Percentiles rank a stretch among this genome's conserved stretches.
These are phyloP conservation scores for Schizothorax lantsangensis DNA, from an alignment of 2,797 vertebrate species.

Conservation along the genomic window DNA sequence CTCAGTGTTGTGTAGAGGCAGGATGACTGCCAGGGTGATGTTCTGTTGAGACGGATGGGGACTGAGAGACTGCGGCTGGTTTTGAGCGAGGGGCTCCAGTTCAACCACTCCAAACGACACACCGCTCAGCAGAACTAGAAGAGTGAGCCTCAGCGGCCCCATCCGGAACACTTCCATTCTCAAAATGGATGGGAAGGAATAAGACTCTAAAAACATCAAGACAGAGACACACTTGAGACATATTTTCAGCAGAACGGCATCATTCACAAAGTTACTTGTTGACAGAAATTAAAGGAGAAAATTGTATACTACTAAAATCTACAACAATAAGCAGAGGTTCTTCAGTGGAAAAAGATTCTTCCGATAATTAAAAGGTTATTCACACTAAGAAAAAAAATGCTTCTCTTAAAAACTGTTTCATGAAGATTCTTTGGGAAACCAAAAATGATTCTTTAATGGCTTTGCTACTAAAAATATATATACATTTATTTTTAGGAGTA, in stretches of 20 bases:
- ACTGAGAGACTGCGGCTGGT: conserved; percentile 18
- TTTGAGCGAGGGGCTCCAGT: conserved; percentile 41
- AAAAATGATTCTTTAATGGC: not conserved
- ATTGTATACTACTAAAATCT: not conserved
- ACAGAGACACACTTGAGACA: conserved; percentile 25
- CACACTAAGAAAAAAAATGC: not conserved
- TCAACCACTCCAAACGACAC: conserved; percentile 52
- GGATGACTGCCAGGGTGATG: conserved; percentile 85
- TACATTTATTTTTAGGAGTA: too few relatives aligned
- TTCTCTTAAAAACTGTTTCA: not conserved
- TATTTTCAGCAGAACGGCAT: not conserved
- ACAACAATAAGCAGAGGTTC: not conserved
- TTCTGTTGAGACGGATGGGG: conserved; percentile 48
- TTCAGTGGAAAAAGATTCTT: not conserved
- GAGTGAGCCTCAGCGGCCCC: conserved; percentile 38
- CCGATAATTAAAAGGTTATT: not conserved
- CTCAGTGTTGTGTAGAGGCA: conserved; percentile 83
- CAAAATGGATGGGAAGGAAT: conserved; percentile 5
- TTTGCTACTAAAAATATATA: too few relatives aligned
- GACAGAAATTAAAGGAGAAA: not conserved
- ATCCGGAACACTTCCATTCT: conserved; percentile 44
- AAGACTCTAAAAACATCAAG: conserved; percentile 40
- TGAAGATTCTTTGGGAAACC: not conserved
- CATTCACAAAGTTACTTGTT: not conserved
- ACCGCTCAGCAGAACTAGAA: conserved; percentile 55